Evolutionary conservation across 2,113 vertebrate genomes (phyloP).

Genomic region (Corydoras maculifer): DNA sequence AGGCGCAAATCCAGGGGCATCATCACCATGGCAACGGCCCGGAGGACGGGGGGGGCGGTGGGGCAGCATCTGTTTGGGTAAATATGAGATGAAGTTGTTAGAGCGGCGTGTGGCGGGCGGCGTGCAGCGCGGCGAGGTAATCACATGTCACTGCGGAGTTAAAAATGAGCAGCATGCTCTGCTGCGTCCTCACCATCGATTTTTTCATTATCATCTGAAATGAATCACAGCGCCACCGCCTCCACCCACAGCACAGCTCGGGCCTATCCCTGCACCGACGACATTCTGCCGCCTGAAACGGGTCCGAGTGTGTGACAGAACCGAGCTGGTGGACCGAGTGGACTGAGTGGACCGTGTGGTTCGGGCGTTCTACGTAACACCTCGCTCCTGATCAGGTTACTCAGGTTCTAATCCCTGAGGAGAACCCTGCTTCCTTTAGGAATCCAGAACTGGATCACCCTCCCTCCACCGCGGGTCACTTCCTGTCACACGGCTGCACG

Average conservation of each 20-base stretch:
- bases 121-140: constrained; percentile 35
- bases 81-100: constrained; percentile 42
- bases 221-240: constrained; percentile 20
- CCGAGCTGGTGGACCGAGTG: no score
- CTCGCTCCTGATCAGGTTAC: no score
- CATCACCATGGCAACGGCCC: constrained; percentile 33
- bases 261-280: neutral
- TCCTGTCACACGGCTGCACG: constrained; percentile 8
- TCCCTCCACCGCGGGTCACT: neutral
- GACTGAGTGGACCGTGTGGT: no score
- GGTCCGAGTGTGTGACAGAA: no score
- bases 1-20: constrained; percentile 1
- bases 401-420: no score
- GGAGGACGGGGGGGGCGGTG: constrained; percentile 25
- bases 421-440: neutral
- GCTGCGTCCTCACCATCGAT: constrained; percentile 28
- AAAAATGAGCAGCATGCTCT: constrained; percentile 33
- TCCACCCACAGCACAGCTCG: constrained; percentile 4
- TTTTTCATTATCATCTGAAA: constrained; percentile 42
- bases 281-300: neutral
- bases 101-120: constrained; percentile 32
- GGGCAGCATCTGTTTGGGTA: constrained; percentile 40
- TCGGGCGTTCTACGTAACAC: no score
- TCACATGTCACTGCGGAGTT: constrained; percentile 30
- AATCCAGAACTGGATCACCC: neutral